Conservation (phyloP, 2,888 invertebrate species). For the Pseudanteris insignis region DNA sequence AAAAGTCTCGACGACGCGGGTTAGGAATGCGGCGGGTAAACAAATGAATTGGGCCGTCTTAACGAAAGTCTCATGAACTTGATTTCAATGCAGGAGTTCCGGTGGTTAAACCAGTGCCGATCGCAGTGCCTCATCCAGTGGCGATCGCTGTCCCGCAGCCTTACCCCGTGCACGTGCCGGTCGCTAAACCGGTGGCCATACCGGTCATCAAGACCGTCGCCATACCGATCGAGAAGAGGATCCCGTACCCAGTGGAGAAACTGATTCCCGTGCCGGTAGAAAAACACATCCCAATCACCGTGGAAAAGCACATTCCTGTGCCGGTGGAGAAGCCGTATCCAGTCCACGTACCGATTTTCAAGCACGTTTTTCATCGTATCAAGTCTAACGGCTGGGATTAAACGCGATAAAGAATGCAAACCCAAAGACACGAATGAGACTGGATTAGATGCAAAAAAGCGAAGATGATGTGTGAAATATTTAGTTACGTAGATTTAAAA, state of each 20-base stretch:
- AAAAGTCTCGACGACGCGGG: not conserved
- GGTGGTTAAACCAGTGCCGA: conserved; percentile 72
- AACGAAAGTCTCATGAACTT: conserved; percentile 36
- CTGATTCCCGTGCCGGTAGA: conserved; percentile 74
- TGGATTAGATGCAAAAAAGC: too few relatives aligned
- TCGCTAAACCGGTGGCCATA: conserved; percentile 74
- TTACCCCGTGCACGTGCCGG: conserved; percentile 75
- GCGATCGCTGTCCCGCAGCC: conserved; percentile 72
- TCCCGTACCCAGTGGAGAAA: conserved; percentile 76
- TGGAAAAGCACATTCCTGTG: conserved; percentile 75
- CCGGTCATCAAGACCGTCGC: conserved; percentile 75
- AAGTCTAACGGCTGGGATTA: conserved; percentile 61
- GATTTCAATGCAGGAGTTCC: conserved; percentile 67
- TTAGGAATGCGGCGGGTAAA: not conserved
- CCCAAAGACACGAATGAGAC: too few relatives aligned
- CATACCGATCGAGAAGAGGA: conserved; percentile 76
- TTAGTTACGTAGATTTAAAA: too few relatives aligned
- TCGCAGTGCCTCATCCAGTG: conserved; percentile 71
- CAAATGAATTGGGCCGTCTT: not conserved
- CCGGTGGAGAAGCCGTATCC: conserved; percentile 76
- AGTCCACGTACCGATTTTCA: conserved; percentile 76
- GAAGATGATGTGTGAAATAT: too few relatives aligned
- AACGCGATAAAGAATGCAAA: conserved; percentile 3
- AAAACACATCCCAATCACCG: conserved; percentile 75
- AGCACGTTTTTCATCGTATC: conserved; percentile 75